Base-by-base conservation (phyloP, 2,797 vertebrate species). In the Phylloscopus collybita region DNA sequence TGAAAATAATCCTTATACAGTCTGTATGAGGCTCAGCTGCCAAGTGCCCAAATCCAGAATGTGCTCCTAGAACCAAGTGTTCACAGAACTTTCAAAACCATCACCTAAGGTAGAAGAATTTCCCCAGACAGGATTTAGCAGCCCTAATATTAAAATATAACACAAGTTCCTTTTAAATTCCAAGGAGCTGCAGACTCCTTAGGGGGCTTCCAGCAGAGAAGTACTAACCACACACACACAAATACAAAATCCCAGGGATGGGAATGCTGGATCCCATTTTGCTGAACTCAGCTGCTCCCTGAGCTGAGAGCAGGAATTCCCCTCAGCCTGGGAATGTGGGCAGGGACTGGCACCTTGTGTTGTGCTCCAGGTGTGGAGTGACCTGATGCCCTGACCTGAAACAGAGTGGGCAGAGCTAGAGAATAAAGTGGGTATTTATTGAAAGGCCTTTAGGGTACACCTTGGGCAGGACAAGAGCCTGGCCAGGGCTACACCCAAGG, bases 171-270 rank as follows among this genome's bases (percentile, higher is more conserved):
- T 59, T 66, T 29, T 59, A 13, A 26, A 66, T 56, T 36, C 27
- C 30, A 21, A 32, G 61, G 40, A 65, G 14, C 44, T 72, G 54
- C 47, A 59, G 47, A 7, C 59, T 38, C 38, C 38, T 38, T 60
- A 16, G 26, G 1, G 12, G 19, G 32, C n/a, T 81, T 81, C 62
- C 61, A 87, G 57, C 80, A 61, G 54, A 30, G 50, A 4, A 47
- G 21, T 2, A 16, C 50, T 69, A 67, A 45, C 36, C 23, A 15
- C 11, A 44, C 2, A 12, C 3, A 25, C 30, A 70, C 19, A 59
- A 21, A 57, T 22, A 30, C 23, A 25, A 14, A 36, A 64, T 5
- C 0, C 5, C 44, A 5, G 2, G 3, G 16, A 6, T 27, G 36
- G 36, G 18, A 65, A 40, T 2, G 65, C 17, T 67, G 74, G 67